Percentiles rank a stretch among this genome's conserved stretches.
phyloP scores from a whole-genome alignment of 37 sponge, comb jelly and placozoan species.

The Ianthella basta region DNA sequence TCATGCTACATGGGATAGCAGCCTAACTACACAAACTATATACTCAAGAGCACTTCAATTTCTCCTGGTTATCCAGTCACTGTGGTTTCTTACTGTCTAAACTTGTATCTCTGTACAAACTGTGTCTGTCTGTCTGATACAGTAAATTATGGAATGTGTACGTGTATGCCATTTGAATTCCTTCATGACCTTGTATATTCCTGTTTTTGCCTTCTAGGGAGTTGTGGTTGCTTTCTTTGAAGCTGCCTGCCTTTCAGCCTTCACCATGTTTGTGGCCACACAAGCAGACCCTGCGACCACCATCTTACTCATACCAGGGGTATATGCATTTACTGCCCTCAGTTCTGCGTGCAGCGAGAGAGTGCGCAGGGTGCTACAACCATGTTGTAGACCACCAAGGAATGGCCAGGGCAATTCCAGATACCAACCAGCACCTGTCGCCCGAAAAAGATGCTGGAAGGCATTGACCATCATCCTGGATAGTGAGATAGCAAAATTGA shows the following conservation, averaged over 20 bases:
- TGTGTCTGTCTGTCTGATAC: too few species aligned
- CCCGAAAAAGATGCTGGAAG: too few species aligned
- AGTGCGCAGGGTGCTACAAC: too few species aligned
- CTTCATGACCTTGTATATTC: neutral
- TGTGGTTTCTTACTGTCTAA: too few species aligned
- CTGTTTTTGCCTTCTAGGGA: neutral
- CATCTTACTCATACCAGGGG: neutral
- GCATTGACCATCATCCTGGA: neutral
- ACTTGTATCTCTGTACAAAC: too few species aligned
- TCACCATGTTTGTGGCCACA: conserved; percentile 22
- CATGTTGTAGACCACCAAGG: conserved; percentile 66
- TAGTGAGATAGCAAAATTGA: conserved; percentile 24
- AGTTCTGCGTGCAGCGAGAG: too few species aligned
- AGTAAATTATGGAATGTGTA: too few species aligned
- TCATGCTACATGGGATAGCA: too few species aligned
- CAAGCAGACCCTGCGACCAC: conserved; percentile 9
- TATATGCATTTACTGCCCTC: conserved; percentile 17
- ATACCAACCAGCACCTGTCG: conserved; percentile 21
- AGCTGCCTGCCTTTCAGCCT: neutral
- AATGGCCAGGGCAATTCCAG: conserved; percentile 45
- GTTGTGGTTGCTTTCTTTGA: neutral
- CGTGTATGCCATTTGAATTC: too few species aligned
- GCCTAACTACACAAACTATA: too few species aligned
- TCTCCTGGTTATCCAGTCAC: too few species aligned
- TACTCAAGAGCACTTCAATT: too few species aligned